A percentile compares a stretch with the other conserved stretches of the same genome.
phyloP scores from a whole-genome alignment of 2,888 invertebrate species.

The Ormyrus thymus region DNA sequence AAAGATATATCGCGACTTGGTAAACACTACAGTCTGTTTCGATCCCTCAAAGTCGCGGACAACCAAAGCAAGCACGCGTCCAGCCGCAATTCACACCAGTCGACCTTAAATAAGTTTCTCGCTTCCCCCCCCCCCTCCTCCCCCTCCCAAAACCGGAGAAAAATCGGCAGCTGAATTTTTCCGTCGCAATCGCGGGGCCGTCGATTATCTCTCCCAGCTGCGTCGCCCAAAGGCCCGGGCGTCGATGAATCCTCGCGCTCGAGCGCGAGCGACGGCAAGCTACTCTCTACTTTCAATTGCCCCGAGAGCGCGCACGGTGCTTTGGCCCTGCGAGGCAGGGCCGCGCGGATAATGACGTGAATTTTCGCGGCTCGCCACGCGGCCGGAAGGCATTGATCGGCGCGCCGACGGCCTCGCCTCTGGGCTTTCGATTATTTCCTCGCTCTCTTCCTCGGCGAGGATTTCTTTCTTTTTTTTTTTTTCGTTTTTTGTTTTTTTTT shows the following conservation, averaged over 20 bases:
- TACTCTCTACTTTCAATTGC: conserved; percentile 7
- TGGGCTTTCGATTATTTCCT: conserved; percentile 29
- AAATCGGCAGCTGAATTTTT: neutral
- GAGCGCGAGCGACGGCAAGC: neutral
- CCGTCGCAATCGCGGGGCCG: neutral
- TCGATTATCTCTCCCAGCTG: neutral
- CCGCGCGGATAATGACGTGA: neutral
- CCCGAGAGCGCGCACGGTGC: neutral
- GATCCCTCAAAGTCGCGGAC: too few relatives aligned
- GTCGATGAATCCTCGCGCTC: conserved; percentile 23
- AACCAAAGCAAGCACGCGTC: too few relatives aligned
- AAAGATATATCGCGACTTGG: too few relatives aligned
- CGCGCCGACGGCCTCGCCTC: neutral
- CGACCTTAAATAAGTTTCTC: too few relatives aligned
- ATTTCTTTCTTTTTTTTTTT: neutral
- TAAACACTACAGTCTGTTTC: too few relatives aligned
- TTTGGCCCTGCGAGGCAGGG: too few relatives aligned
- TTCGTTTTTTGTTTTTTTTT: neutral
- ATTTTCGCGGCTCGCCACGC: conserved; percentile 32
- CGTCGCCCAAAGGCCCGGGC: too few relatives aligned
- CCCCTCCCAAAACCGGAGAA: too few relatives aligned
- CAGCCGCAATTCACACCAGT: too few relatives aligned
- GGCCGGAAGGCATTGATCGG: conserved; percentile 18
- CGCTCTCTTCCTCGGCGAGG: neutral
- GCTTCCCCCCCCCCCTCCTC: too few relatives aligned